Evolutionary conservation across 53 echinoderm and acorn worm genomes (phyloP).

Genomic region (Paracentrotus lividus): DNA sequence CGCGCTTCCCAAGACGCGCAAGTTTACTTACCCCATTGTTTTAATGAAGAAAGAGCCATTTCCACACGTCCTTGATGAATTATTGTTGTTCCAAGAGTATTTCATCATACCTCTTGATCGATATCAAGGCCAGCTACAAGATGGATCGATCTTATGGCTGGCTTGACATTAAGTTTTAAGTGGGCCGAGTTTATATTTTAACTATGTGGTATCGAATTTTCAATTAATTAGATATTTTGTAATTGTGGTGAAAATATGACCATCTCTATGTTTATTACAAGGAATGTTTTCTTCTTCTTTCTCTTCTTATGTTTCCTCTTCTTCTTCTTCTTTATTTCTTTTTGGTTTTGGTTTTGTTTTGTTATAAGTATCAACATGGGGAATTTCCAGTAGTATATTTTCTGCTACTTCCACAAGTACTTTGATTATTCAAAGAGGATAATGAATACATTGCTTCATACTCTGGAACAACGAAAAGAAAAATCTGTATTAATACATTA

Average conservation of each 20-base stretch:
- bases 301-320: neutral
- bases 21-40: constrained; percentile 55
- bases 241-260: neutral
- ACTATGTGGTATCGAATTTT: neutral
- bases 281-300: too few species aligned
- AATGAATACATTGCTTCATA: too few species aligned
- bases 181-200: constrained; percentile 54
- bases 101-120: constrained; percentile 56
- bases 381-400: too few species aligned
- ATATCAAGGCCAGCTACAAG: constrained; percentile 32
- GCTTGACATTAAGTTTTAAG: constrained; percentile 34
- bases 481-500: too few species aligned
- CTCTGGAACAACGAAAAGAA: too few species aligned
- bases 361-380: too few species aligned
- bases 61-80: constrained; percentile 54
- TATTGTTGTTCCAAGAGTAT: constrained; percentile 38
- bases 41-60: constrained; percentile 45
- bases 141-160: constrained; percentile 27
- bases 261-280: too few species aligned
- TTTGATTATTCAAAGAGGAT: too few species aligned
- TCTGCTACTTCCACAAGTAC: too few species aligned
- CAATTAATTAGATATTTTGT: constrained; percentile 14
- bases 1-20: constrained; percentile 34
- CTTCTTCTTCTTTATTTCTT: too few species aligned
- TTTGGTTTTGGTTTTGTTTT: too few species aligned